Conservation (phyloP, 2,113 vertebrate genomes). For the Emydocephalus ijimae region DNA sequence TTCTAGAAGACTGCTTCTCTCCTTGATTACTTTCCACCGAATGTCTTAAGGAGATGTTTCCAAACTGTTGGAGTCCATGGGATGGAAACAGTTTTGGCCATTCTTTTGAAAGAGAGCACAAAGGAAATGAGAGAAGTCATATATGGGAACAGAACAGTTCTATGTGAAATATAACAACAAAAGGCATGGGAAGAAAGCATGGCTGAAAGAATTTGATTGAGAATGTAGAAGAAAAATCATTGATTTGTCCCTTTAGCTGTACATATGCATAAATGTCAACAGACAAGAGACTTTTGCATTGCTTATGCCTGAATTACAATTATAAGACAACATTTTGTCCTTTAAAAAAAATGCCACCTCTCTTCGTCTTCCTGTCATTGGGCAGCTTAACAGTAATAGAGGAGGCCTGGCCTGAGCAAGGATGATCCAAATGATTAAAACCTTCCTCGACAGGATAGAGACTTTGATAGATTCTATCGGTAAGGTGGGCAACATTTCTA, state of each 20-base stretch:
- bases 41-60: not conserved
- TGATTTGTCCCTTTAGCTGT: not conserved
- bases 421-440: constrained; percentile 12
- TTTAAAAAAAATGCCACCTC: not conserved
- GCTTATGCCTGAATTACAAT: not conserved
- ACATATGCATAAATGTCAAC: not conserved
- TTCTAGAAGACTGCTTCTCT: not conserved
- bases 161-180: not conserved
- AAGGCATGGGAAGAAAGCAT: not conserved
- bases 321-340: not conserved
- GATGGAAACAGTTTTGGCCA: not conserved
- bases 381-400: not conserved
- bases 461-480: constrained; percentile 35
- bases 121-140: not conserved
- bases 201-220: not conserved
- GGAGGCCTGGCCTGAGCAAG: accelerated
- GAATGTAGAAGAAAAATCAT: not conserved
- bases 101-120: not conserved
- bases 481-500: constrained; percentile 4
- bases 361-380: not conserved
- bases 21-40: not conserved
- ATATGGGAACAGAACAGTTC: not conserved
- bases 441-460: not conserved
- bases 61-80: not conserved
- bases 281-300: not conserved